Conservation (phyloP, 2,888 invertebrate genomes). For the Andrena chrysosceles region DNA sequence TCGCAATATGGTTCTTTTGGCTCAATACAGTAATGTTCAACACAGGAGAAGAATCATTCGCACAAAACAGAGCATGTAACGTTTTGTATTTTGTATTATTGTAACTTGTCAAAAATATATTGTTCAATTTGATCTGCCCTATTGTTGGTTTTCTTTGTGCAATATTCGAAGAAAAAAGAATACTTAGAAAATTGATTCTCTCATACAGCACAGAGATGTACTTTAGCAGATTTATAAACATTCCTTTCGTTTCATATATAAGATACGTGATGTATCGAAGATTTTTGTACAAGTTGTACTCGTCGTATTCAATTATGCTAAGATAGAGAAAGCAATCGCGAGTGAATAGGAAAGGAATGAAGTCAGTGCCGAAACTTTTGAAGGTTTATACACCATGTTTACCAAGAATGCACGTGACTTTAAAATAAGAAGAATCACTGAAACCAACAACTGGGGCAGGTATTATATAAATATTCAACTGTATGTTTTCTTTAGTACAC, state of each 20-base stretch:
- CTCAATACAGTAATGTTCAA: conserved; percentile 43
- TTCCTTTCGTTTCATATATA: conserved; percentile 9
- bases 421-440: conserved; percentile 37
- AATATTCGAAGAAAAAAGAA: conserved; percentile 30
- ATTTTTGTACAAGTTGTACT: neutral
- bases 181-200: neutral
- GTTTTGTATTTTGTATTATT: conserved; percentile 78
- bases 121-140: conserved; percentile 80
- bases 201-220: neutral
- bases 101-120: conserved; percentile 83
- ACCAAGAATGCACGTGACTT: neutral
- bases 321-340: neutral
- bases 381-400: neutral
- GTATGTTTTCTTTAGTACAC: conserved; percentile 78
- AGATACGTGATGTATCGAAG: conserved; percentile 3
- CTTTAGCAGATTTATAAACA: conserved; percentile 5
- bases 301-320: neutral
- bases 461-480: conserved; percentile 81
- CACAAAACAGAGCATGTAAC: conserved; percentile 77
- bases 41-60: conserved; percentile 72
- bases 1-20: conserved; percentile 43
- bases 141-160: conserved; percentile 81
- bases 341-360: neutral
- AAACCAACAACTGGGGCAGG: conserved; percentile 82
- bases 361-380: neutral